Evolutionary conservation across 2,888 invertebrate species (phyloP), one percentile per base, ranked within the genome.

Genomic region (Vanessa cardui): DNA sequence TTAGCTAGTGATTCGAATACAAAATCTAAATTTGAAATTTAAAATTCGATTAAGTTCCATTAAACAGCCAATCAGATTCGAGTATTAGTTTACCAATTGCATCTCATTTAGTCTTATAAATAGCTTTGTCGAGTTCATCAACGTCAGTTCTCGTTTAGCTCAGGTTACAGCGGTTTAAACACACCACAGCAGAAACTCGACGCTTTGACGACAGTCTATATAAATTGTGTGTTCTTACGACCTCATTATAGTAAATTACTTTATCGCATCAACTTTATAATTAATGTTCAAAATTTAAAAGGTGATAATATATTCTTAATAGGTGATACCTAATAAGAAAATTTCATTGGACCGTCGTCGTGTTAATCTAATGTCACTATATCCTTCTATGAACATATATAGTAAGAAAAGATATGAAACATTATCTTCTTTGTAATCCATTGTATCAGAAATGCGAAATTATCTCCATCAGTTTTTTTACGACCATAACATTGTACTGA

Each of bases 171-270:
- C 60, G 65, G 65, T 66, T 50, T 54, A n/a, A 6, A 44, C 47
- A 45, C 46, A 66, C 65, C 65, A 61, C 65, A 66, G 54, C 46
- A 54, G 52, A 47, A 39, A 66, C n/a, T 6, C 6, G 61, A 66
- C 20, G 33, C 65, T 54, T 46, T 26, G 54, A 26, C 54, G 47
- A 54, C 54, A 61, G 9, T 33, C 33, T 45, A 26, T 44, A 26
- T 50, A 52, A 54, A 31, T 31, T 7, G 31, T 31, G 26, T 31
- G 16, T 50, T 50, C 21, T 21, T 31, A 21, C 26, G 26, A 31
- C 52, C 20, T 54, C 15, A 46, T 7, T 66, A 21, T 47, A 45
- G 20, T 59, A 58, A 21, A 26, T 21, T n/a, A 56, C 18, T 18
- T 39, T 56, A 8, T 39, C 18, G 33, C 12, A 39, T 56, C 33